Base-by-base conservation (phyloP, 1,140 invertebrate species). In the Lordiphosa clarofinis region DNA sequence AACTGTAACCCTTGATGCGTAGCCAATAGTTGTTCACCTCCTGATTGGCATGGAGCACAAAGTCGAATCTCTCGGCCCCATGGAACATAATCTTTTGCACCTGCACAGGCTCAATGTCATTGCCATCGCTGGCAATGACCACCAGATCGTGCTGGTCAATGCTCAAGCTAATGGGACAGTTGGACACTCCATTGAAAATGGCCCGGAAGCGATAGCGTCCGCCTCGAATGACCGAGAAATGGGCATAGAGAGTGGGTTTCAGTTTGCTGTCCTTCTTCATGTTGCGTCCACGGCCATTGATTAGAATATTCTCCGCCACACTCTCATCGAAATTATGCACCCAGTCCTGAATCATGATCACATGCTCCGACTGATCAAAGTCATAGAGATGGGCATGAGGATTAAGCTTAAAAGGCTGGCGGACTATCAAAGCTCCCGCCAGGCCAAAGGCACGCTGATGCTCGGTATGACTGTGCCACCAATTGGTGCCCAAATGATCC, bases 101-200 rank as follows among this genome's bases (percentile, higher is more conserved):
- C 35, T 90, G 74, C 40, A 92, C 90, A 0, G 94, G 92, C 50
- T 91, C 89, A 10, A 95, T 91, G 13, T 93, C 91, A 72, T 94
- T 92, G 2, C 95, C 95, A 88, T 97, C 95, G 49, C 95, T 90
- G 6, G 94, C 91, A 8, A 96, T 93, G 1, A 96, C 86, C 54
- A 92, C 90, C 47, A 97, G 70, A 8, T 89, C 62, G 86, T 96
- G 95, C 10, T 92, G 89, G 28, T 95, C 93, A 21, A 96, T 90
- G 21, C 90, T 92, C 31, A 96, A 81, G 38, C 91, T 91, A 12
- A 96, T 90, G 0, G 95, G 92, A 87, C 95, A 96, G 57, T 93
- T 92, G 43, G 92, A 91, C 5, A 94, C 93, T 1, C 94, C 91
- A 63, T 91, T 92, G 64, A 91, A 92, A 10, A 92, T 90, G 5